Percentiles rank a stretch among this genome's conserved stretches.
Evolutionary conservation across 1,140 invertebrate genomes (phyloP).

Genomic region (Listronotus bonariensis): DNA sequence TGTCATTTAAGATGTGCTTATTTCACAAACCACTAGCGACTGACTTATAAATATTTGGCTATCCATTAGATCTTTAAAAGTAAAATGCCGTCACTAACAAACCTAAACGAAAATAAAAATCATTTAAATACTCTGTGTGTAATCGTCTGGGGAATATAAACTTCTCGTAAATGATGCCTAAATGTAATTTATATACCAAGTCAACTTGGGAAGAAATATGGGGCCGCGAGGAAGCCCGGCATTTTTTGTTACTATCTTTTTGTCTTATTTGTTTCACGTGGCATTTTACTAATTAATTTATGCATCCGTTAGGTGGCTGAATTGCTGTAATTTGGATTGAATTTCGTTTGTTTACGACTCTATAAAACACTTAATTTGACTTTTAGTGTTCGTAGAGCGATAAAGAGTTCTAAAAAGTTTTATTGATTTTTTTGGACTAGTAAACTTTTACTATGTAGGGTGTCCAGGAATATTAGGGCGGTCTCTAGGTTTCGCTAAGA

Average conservation of each 20-base stretch:
- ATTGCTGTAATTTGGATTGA: background rate
- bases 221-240: slow-evolving; percentile 10
- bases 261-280: slow-evolving; percentile 17
- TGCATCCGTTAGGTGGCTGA: slow-evolving; percentile 2
- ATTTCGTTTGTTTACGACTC: slow-evolving; percentile 5
- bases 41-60: slow-evolving; percentile 23
- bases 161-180: slow-evolving; percentile 24
- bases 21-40: slow-evolving; percentile 3
- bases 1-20: slow-evolving; percentile 4
- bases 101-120: slow-evolving; percentile 30
- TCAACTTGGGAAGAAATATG: slow-evolving; percentile 22
- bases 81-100: slow-evolving; percentile 28
- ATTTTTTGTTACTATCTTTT: slow-evolving; percentile 15
- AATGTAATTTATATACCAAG: slow-evolving; percentile 23
- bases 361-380: slow-evolving; percentile 2
- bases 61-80: slow-evolving; percentile 22
- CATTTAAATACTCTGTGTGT: slow-evolving; percentile 28
- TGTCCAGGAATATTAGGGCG: too few relatives aligned
- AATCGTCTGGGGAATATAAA: slow-evolving; percentile 30
- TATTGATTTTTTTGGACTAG: too few relatives aligned
- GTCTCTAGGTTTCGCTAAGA: too few relatives aligned
- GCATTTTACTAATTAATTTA: slow-evolving; percentile 24
- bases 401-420: too few relatives aligned
- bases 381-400: too few relatives aligned
- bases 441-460: too few relatives aligned